Base-by-base conservation (phyloP, 1,140 invertebrate species). In the Drusus annulatus region DNA sequence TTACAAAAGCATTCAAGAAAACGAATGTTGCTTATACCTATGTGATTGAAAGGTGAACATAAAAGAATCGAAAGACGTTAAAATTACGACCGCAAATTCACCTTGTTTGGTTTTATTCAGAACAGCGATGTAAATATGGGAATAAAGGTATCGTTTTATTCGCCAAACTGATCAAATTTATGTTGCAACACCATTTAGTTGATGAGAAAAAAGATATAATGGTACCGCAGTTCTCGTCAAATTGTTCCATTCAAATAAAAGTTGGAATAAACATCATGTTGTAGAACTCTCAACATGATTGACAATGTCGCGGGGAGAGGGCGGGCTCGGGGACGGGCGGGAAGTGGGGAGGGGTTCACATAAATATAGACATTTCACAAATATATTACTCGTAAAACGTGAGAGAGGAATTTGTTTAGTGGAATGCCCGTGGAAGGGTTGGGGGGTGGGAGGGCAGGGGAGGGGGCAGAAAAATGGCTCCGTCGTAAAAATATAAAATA, bases 401-500 rank as follows among this genome's bases (percentile, higher is more conserved):
- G 79, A 78, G 79, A 82, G 78, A 80, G 68, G 81, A 82, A 82
- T 82, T 82, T 58, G 81, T 79, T 79, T 76, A 68, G 75, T 51
- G 45, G 68, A 63, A 75, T 75, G 71, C 16, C 13, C 8, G 52
- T 52, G 51, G n/a, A 23, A 25, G 25, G 31, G 63, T 25, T 17
- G 15, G 62, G 5, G n/a, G 5, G 50, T 2, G 62, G 16, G n/a
- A n/a, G 50, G 62, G 16, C 6, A n/a, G 50, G 65, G 31, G 68
- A 36, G 73, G 56, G 79, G 58, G 13, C 6, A 56, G 65, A 80
- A 83, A 83, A 83, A 83, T 80, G 82, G 79, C 65, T 74, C 80
- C 79, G 79, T 79, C 79, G 82, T 83, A 83, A 83, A 83, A 83
- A 80, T 83, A 83, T 83, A 83, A 83, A 83, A 83, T 83, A 83